These are phyloP conservation scores for Scolopax mira DNA, from an alignment of 2,113 vertebrate genomes.

Conservation along the genomic window DNA sequence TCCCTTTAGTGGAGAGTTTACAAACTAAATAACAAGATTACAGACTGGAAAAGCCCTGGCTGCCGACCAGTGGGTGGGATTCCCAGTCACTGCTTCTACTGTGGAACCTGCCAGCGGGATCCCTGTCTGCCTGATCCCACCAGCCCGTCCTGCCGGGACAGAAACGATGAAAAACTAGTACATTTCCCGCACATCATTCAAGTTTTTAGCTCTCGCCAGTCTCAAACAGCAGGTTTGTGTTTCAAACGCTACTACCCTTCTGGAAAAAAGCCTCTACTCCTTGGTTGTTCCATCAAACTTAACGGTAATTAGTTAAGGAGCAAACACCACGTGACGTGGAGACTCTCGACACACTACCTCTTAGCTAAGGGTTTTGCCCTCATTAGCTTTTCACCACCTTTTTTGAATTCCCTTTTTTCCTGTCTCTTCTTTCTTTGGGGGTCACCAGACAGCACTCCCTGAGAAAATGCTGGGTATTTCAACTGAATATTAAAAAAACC, in stretches of 20 bases:
- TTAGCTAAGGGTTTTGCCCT: background rate
- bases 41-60: background rate
- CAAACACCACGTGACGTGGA: rapidly evolving
- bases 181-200: rapidly evolving
- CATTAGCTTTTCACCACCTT: background rate
- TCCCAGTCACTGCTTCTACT: rapidly evolving
- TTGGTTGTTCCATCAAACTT: background rate
- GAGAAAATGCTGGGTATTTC: background rate
- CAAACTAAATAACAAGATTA: background rate
- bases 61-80: background rate
- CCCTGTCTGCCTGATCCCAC: rapidly evolving
- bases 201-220: background rate
- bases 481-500: background rate
- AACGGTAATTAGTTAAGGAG: background rate
- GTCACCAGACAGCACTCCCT: background rate
- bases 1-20: background rate
- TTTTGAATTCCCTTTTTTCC: background rate
- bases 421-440: background rate
- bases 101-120: rapidly evolving
- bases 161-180: rapidly evolving
- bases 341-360: background rate
- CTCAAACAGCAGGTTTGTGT: too few relatives aligned
- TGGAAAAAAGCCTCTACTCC: rapidly evolving
- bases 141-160: background rate
- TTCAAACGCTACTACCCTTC: background rate